Percentiles rank a stretch among this genome's conserved stretches.
Conservation (phyloP, 2,113 vertebrate genomes). For the Malurus elegans region DNA sequence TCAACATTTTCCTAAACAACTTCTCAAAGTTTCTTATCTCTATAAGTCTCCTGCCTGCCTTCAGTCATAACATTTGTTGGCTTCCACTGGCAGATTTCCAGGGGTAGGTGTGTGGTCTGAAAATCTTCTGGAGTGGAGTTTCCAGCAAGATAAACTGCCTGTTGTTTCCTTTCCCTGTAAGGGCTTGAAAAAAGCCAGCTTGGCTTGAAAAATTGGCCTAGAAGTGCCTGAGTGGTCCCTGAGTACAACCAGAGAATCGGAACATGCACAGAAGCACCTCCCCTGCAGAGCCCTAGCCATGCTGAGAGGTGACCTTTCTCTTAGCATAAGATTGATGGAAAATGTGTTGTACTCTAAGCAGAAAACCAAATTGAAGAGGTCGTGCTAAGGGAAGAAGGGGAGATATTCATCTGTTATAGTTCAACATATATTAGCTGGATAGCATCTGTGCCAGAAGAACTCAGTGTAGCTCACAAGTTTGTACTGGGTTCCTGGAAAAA, state of each 20-base stretch:
- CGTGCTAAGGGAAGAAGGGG: not conserved
- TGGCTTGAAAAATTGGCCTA: not conserved
- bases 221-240: not conserved
- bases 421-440: not conserved
- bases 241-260: not conserved
- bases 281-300: not conserved
- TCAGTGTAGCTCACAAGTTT: not conserved
- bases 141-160: not conserved
- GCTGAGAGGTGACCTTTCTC: not conserved
- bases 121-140: not conserved
- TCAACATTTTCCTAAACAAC: not conserved
- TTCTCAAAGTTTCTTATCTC: not conserved
- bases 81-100: not conserved
- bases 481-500: conserved; percentile 6
- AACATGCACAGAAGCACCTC: not conserved
- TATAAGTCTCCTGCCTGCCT: not conserved
- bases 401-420: not conserved
- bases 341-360: not conserved
- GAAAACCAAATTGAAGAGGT: not conserved
- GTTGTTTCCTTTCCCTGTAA: conserved; percentile 20
- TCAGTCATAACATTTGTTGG: not conserved
- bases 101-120: conserved; percentile 18
- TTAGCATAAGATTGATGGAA: not conserved
- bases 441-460: not conserved
- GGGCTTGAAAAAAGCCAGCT: not conserved